Evolutionary conservation across 2,113 vertebrate species (phyloP).

Genomic region (Cromileptes altivelis): DNA sequence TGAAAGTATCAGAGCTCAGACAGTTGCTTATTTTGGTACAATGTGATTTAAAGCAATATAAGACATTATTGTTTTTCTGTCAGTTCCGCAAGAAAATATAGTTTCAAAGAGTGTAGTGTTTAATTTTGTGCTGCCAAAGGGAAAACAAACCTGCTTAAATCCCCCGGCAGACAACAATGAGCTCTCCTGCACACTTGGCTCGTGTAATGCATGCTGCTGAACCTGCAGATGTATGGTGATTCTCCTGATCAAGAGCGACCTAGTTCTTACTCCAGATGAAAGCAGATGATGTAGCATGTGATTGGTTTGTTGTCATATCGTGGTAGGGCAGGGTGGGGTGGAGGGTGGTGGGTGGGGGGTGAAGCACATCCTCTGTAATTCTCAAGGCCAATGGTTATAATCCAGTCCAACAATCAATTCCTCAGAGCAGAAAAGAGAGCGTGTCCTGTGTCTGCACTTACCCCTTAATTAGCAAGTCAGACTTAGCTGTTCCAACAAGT

Average conservation of each 20-base stretch:
- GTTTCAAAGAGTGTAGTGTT: too few relatives aligned
- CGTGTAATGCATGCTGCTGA: slow-evolving; percentile 32
- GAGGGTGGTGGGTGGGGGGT: slow-evolving; percentile 6
- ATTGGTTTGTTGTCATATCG: slow-evolving; percentile 75
- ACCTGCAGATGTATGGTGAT: slow-evolving; percentile 66
- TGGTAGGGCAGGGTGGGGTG: slow-evolving; percentile 25
- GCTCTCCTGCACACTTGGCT: not conserved
- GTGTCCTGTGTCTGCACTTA: slow-evolving; percentile 10
- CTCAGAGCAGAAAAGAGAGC: slow-evolving; percentile 8
- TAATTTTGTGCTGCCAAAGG: not conserved
- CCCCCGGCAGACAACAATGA: not conserved
- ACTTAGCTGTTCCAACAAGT: not conserved
- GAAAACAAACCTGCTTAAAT: slow-evolving; percentile 25
- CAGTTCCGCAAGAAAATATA: not conserved
- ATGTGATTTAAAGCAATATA: not conserved
- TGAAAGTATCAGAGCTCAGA: not conserved
- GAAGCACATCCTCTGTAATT: slow-evolving; percentile 63
- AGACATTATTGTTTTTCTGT: not conserved
- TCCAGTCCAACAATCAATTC: slow-evolving; percentile 65
- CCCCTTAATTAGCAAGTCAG: slow-evolving; percentile 34
- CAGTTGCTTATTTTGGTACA: not conserved
- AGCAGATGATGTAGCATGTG: slow-evolving; percentile 67
- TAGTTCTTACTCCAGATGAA: slow-evolving; percentile 70
- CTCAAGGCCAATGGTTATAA: slow-evolving; percentile 67
- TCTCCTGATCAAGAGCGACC: slow-evolving; percentile 69